Evolutionary conservation across 2,113 vertebrate genomes (phyloP).

Genomic region (Cavia porcellus): DNA sequence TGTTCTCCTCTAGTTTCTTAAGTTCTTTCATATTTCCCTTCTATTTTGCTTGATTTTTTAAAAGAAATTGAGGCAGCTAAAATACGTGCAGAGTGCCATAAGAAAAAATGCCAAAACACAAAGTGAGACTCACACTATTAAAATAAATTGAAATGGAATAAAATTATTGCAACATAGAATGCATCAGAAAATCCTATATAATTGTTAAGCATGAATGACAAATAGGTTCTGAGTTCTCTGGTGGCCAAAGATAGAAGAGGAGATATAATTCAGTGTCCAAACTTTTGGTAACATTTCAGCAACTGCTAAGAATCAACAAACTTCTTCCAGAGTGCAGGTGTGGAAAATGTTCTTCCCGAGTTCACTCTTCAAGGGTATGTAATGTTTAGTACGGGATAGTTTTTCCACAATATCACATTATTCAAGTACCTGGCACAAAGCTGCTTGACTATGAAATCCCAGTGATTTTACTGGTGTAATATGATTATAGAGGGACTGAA

Average conservation of each 20-base stretch:
- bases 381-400: neutral
- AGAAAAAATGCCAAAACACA: neutral
- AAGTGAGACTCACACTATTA: neutral
- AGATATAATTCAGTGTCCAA: neutral
- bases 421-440: neutral
- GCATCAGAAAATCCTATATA: neutral
- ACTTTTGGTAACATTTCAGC: neutral
- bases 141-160: neutral
- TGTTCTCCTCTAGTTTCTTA: neutral
- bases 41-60: neutral
- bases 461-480: neutral
- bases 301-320: neutral
- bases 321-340: neutral
- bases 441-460: neutral
- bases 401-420: neutral
- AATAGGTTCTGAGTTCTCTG: neutral
- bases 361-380: neutral
- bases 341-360: neutral
- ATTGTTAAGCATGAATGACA: neutral
- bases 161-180: neutral
- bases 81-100: neutral
- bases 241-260: neutral
- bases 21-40: neutral
- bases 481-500: neutral
- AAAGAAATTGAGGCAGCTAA: neutral